Base-by-base conservation (phyloP, 2,797 vertebrate genomes). In the Enteromius afrohamiltoni region DNA sequence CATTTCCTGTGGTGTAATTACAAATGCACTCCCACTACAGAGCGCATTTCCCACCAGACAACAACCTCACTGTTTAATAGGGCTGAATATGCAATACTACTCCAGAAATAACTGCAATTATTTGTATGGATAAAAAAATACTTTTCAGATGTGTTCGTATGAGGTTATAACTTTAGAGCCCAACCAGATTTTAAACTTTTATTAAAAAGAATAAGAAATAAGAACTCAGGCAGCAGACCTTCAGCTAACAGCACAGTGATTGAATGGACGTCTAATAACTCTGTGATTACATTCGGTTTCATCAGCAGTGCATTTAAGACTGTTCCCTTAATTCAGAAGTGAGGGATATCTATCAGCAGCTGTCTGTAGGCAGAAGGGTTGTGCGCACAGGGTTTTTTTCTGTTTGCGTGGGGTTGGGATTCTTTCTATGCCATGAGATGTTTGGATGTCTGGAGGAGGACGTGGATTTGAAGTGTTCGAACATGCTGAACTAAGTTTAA, bases 301-400 rank as follows among this genome's bases (percentile, higher is more conserved):
- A 82, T 82, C 69, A 80, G 68, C 79, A 45, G 53, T 31, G 13
- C n/a, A n/a, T 49, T 74, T 82, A 65, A 19, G 40, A 65, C 23
- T 55, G 21, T 42, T 69, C 6, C 3, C 23, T 58, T n/a, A 21
- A 55, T 45, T 73, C 40, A 71, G 65, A 47, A 71, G 55, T 62
- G 26, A 81, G 26, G 14, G 40, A 74, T 74, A 16, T 58, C 55
- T 9, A 34, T 62, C 55, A 49, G 68, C 9, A n/a, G 49, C 73
- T 3, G 71, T n/a, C 7, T 37, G 13, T 17, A 42, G 14, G 6
- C n/a, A 67, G 23, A 26, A 51, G 23, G 17, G 31, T 13, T 29
- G 60, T 13, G 60, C 77, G 7, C 73, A 55, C 47, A 6, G 17
- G 26, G 9, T 19, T 37, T 55, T 75, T 53, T n/a, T 37, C 49